Percentiles rank a stretch among this genome's conserved stretches.
Conservation (phyloP, 2,113 vertebrate species). For the Vulpes vulpes region DNA sequence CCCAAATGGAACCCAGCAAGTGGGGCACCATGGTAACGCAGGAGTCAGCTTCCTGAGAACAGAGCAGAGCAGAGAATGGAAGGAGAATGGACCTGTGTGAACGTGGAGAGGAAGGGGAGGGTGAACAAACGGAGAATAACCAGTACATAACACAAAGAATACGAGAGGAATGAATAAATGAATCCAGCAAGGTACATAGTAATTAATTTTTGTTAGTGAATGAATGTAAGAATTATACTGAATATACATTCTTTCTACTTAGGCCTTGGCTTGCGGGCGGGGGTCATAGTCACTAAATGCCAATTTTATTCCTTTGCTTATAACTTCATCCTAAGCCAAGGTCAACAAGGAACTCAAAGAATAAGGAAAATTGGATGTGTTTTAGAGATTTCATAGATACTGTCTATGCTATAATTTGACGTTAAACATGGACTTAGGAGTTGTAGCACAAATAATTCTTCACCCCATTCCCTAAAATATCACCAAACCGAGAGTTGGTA, state of each 20-base stretch:
- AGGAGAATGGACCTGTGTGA: neutral
- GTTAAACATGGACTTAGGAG: neutral
- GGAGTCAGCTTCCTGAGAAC: neutral
- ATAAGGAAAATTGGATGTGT: neutral
- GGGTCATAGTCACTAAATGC: neutral
- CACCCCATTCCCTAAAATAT: neutral
- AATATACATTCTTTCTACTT: neutral
- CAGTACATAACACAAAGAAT: neutral
- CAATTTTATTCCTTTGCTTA: slow-evolving; percentile 1
- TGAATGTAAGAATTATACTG: neutral
- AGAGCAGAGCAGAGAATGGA: neutral
- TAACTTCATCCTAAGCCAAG: slow-evolving; percentile 31
- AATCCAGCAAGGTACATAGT: neutral
- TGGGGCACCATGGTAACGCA: neutral
- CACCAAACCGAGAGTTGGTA: neutral
- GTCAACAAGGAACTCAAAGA: neutral
- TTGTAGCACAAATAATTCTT: slow-evolving; percentile 20
- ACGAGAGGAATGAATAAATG: neutral
- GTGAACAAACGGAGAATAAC: neutral
- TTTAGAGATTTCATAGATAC: slow-evolving; percentile 46
- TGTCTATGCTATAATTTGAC: neutral
- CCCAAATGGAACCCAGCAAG: neutral
- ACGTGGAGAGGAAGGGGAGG: too few relatives aligned
- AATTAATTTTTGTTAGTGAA: neutral
- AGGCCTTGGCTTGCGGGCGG: neutral